phyloP scores from a whole-genome alignment of 2,797 vertebrate genomes.

The Melanotaenia boesemani region DNA sequence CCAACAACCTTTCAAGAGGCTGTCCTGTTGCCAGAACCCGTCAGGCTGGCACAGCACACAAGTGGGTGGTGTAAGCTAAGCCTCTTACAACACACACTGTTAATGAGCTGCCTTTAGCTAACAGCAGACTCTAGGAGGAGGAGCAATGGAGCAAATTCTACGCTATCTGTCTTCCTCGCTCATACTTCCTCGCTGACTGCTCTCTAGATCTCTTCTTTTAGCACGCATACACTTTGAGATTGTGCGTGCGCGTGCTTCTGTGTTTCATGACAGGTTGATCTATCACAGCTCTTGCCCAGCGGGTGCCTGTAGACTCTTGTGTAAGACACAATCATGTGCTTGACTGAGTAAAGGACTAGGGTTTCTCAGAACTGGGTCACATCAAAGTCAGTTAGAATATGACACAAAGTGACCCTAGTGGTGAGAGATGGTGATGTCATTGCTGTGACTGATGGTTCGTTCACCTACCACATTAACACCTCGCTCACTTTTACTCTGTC shows the following conservation, averaged over 20 bases:
- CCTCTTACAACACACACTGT: conserved; percentile 69
- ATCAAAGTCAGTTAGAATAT: conserved; percentile 71
- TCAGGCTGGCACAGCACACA: conserved; percentile 74
- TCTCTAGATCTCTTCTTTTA: conserved; percentile 46
- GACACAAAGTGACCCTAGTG: conserved; percentile 67
- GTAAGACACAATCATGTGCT: conserved; percentile 79
- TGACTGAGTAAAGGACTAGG: conserved; percentile 75
- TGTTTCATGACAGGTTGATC: conserved; percentile 76
- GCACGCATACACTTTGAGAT: conserved; percentile 23
- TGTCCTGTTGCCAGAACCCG: conserved; percentile 72
- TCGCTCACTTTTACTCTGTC: neutral
- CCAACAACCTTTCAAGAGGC: conserved; percentile 63
- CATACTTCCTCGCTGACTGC: conserved; percentile 25
- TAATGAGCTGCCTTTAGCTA: conserved; percentile 81
- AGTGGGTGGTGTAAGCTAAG: conserved; percentile 72
- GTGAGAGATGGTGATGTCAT: conserved; percentile 65
- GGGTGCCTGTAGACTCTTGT: conserved; percentile 78
- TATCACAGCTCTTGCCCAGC: conserved; percentile 78
- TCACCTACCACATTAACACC: conserved; percentile 28
- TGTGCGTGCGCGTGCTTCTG: conserved; percentile 23
- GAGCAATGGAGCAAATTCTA: conserved; percentile 54
- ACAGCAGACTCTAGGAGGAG: conserved; percentile 55
- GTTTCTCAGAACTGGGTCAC: conserved; percentile 78
- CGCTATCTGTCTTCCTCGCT: conserved; percentile 48
- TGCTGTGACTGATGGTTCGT: conserved; percentile 41